These are phyloP conservation scores for Tetrapedia diversipes DNA, from an alignment of 2,888 invertebrate genomes.

Conservation along the genomic window DNA sequence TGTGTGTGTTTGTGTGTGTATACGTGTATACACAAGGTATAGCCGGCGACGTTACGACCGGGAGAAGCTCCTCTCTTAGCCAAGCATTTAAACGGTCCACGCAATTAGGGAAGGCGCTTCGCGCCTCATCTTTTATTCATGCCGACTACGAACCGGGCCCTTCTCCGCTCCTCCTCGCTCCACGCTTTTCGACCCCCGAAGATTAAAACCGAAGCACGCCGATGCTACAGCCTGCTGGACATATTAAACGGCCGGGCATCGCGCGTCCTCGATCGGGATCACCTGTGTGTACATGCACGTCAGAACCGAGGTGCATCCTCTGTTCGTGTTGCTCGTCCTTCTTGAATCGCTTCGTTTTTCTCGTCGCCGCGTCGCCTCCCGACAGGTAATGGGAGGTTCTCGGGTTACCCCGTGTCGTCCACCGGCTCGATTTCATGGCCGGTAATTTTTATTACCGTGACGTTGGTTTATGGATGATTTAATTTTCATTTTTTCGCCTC, in stretches of 20 bases:
- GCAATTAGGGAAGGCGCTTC: constrained; percentile 82
- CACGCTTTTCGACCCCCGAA: constrained; percentile 68
- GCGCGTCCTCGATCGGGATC: constrained; percentile 54
- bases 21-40: constrained; percentile 40
- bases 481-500: no score
- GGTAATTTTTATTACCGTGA: constrained; percentile 8
- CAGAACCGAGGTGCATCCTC: no score
- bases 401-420: constrained; percentile 22
- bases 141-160: constrained; percentile 53
- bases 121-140: constrained; percentile 82
- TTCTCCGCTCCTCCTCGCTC: constrained; percentile 56
- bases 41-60: constrained; percentile 48
- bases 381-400: constrained; percentile 16
- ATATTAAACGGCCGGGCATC: constrained; percentile 60
- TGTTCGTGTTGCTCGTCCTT: not conserved
- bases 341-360: not conserved
- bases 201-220: constrained; percentile 78
- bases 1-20: no score
- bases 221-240: constrained; percentile 57
- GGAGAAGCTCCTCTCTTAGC: constrained; percentile 68
- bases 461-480: not conserved
- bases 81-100: constrained; percentile 78
- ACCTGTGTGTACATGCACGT: constrained; percentile 32
- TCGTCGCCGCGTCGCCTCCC: not conserved
- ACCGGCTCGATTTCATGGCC: not conserved